A percentile compares a stretch with the other conserved stretches of the same genome.
Evolutionary conservation across 2,888 invertebrate species (phyloP).

Genomic region (Notodonta ziczac): DNA sequence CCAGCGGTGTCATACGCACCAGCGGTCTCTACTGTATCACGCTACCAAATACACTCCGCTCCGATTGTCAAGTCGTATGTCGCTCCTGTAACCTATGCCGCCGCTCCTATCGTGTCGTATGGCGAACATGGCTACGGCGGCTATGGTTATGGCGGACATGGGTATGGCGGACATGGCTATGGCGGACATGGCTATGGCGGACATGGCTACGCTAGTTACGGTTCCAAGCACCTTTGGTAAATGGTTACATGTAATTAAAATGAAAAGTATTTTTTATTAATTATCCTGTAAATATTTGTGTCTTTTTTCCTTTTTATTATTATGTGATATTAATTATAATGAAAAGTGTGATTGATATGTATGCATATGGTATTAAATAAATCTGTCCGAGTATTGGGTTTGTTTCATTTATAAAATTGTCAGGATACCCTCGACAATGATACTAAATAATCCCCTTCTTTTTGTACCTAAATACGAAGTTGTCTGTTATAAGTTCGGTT

Average conservation of each 20-base stretch:
- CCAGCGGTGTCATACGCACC: constrained; percentile 48
- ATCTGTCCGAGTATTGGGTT: constrained; percentile 17
- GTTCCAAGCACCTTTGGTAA: constrained; percentile 57
- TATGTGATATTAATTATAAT: neutral
- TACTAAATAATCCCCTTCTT: neutral
- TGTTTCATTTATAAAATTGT: constrained; percentile 12
- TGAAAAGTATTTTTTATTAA: neutral
- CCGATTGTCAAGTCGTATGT: constrained; percentile 50
- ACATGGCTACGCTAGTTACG: constrained; percentile 26
- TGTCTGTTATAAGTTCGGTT: neutral
- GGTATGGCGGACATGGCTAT: constrained; percentile 39
- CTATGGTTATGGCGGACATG: constrained; percentile 17
- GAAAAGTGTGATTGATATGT: neutral
- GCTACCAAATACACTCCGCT: constrained; percentile 55
- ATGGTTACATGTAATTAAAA: neutral
- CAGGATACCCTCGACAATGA: neutral
- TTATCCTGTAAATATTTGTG: neutral
- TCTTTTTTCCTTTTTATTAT: neutral
- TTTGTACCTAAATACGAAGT: neutral
- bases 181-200: constrained; percentile 29
- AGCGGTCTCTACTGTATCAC: constrained; percentile 58
- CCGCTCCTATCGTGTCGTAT: constrained; percentile 15
- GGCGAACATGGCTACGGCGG: constrained; percentile 14
- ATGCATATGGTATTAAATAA: constrained; percentile 22
- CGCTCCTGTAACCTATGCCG: constrained; percentile 44